phyloP scores from a whole-genome alignment of 2,113 vertebrate genomes.

The Meleagris gallopavo region DNA sequence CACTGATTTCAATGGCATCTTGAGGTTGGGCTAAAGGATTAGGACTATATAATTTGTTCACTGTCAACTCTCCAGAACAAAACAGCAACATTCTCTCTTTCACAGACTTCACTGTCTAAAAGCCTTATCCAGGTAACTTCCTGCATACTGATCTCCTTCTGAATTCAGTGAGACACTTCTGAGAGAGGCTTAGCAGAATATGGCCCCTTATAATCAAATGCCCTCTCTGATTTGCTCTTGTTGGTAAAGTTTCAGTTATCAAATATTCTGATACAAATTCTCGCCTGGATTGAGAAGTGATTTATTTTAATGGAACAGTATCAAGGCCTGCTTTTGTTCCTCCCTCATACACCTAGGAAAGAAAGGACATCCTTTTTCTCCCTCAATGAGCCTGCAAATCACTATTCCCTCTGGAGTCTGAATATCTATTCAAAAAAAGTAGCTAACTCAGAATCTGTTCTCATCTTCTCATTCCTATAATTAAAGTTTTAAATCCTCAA shows the following conservation, averaged over 20 bases:
- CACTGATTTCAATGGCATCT: conserved; percentile 24
- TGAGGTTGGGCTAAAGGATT: background rate
- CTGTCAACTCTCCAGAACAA: background rate
- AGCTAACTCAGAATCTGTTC: conserved; percentile 73
- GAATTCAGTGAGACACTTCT: conserved; percentile 24
- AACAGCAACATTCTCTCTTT: background rate
- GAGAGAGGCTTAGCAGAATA: background rate
- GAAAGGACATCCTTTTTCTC: conserved; percentile 72
- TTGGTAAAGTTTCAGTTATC: conserved; percentile 64
- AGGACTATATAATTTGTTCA: conserved; percentile 9
- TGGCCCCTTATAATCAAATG: background rate
- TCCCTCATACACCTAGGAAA: conserved; percentile 51
- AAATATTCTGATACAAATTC: conserved; percentile 69
- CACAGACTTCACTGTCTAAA: background rate
- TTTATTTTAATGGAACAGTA: conserved; percentile 68
- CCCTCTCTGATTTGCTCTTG: conserved; percentile 39
- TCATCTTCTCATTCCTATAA: conserved; percentile 71
- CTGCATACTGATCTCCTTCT: conserved; percentile 47
- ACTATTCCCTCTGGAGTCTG: conserved; percentile 73
- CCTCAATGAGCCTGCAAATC: conserved; percentile 76
- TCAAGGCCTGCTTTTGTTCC: conserved; percentile 44
- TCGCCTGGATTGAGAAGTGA: conserved; percentile 60
- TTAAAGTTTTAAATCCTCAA: conserved; percentile 76
- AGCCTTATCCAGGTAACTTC: conserved; percentile 38
- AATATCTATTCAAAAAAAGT: conserved; percentile 75